A percentile compares a stretch with the other conserved stretches of the same genome.
Evolutionary conservation across 2,888 invertebrate genomes (phyloP).

Genomic region (Lycophotia porphyrea): DNA sequence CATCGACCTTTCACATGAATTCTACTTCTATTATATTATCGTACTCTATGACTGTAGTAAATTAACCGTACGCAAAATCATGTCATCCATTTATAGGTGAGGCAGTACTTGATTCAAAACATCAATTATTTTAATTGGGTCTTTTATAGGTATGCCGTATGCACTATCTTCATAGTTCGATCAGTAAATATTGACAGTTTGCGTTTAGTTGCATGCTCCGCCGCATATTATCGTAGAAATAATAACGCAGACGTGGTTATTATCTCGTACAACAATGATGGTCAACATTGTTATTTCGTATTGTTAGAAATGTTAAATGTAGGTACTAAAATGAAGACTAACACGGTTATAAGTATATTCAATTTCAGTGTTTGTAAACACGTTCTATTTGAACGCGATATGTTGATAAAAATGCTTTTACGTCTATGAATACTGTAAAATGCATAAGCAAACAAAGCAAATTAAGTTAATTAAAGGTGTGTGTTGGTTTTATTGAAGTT

Average conservation of each 20-base stretch:
- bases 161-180: conserved; percentile 24
- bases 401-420: conserved; percentile 30
- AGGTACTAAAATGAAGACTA: conserved; percentile 49
- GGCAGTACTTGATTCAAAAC: conserved; percentile 19
- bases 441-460: not conserved
- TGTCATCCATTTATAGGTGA: conserved; percentile 28
- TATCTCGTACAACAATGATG: conserved; percentile 38
- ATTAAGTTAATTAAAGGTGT: conserved; percentile 37
- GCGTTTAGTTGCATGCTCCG: conserved; percentile 22
- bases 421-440: conserved; percentile 38
- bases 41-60: conserved; percentile 7
- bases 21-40: not conserved
- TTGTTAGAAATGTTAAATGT: conserved; percentile 44
- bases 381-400: conserved; percentile 5
- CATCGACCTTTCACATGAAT: conserved; percentile 71
- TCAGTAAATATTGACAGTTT: conserved; percentile 39
- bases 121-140: conserved; percentile 20
- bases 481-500: conserved; percentile 61
- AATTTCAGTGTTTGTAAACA: conserved; percentile 34
- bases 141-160: conserved; percentile 11
- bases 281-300: conserved; percentile 44
- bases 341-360: conserved; percentile 21
- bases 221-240: conserved; percentile 33
- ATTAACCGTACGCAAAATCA: conserved; percentile 17
- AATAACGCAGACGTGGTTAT: conserved; percentile 43